Percentiles rank a stretch among this genome's conserved stretches.
phyloP scores from a whole-genome alignment of 2,888 invertebrate genomes.

The Meghimatium bilineatum region DNA sequence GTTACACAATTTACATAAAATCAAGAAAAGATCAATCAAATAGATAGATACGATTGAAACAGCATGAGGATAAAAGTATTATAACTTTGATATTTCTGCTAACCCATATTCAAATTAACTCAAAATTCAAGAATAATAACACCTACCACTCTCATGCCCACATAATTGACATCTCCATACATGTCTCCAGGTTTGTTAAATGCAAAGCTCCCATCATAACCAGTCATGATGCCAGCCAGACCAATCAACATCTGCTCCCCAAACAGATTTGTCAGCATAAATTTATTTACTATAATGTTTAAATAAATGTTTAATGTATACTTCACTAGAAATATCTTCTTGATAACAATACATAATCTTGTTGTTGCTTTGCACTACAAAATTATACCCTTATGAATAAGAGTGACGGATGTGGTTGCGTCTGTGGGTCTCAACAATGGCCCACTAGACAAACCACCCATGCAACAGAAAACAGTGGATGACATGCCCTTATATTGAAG shows the following conservation, averaged over 20 bases:
- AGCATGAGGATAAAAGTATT: not conserved
- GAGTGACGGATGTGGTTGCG: no score
- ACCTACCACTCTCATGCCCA: constrained; percentile 88
- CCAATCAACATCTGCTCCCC: constrained; percentile 92
- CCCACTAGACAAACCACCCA: no score
- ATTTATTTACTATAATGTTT: not conserved
- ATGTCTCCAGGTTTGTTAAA: constrained; percentile 98
- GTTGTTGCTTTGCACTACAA: no score
- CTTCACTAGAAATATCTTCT: not conserved
- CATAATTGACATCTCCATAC: constrained; percentile 90
- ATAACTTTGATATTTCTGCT: no score
- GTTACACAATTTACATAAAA: no score
- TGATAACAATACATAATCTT: no score
- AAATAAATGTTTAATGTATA: not conserved
- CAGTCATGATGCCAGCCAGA: constrained; percentile 91
- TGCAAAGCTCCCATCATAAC: constrained; percentile 94
- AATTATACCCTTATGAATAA: no score
- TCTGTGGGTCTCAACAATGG: no score
- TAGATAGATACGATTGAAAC: not conserved
- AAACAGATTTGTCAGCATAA: not conserved
- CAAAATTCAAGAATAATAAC: not conserved
- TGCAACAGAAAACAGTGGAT: no score
- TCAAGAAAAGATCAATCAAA: not conserved
- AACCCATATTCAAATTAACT: not conserved
- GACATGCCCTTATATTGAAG: no score